phyloP scores from a whole-genome alignment of 2,888 invertebrate species.

The Cephus runcator region DNA sequence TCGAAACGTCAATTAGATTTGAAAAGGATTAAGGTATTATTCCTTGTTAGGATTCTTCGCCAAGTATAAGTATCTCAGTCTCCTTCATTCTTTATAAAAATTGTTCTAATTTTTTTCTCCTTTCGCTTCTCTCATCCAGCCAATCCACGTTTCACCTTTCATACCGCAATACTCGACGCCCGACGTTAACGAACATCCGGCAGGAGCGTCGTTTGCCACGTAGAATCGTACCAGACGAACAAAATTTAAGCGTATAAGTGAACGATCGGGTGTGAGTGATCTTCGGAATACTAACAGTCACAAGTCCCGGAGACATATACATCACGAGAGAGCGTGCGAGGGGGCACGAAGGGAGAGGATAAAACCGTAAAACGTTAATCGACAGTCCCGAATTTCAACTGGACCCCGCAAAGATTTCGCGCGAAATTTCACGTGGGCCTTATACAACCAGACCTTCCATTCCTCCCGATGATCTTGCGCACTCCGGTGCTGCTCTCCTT shows the following conservation, averaged over 20 bases:
- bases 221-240: background rate
- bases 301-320: background rate
- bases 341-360: background rate
- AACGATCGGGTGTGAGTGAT: background rate
- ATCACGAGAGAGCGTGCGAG: background rate
- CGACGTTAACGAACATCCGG: background rate
- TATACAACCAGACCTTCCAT: background rate
- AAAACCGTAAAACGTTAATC: background rate
- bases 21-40: background rate
- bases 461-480: background rate
- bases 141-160: background rate
- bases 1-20: background rate
- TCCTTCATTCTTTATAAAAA: background rate
- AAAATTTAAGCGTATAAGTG: background rate
- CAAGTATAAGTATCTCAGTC: background rate
- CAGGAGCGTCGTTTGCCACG: background rate
- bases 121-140: too few relatives aligned
- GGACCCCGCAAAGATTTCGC: background rate
- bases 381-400: background rate
- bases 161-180: background rate
- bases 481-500: background rate
- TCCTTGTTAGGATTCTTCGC: background rate
- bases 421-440: constrained; percentile 13
- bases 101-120: background rate
- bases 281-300: background rate